Conservation (phyloP, 2,888 invertebrate genomes). For the Tortrix viridana region DNA sequence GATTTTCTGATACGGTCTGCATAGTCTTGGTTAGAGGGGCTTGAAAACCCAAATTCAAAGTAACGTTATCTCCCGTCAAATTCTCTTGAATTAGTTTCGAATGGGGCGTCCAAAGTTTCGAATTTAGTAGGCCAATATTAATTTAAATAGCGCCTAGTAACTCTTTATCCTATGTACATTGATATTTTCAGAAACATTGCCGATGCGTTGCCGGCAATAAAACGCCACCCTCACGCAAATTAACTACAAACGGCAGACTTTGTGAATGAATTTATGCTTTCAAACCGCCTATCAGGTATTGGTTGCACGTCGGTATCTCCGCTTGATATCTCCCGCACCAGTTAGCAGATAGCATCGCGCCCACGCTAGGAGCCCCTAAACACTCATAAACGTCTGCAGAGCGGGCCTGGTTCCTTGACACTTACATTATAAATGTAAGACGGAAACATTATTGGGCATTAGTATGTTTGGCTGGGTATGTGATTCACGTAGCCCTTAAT, state of each 20-base stretch:
- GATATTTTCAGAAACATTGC: too few relatives aligned
- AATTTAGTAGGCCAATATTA: too few relatives aligned
- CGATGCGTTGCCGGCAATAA: too few relatives aligned
- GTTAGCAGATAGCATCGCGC: conserved; percentile 56
- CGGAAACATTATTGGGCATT: conserved; percentile 65
- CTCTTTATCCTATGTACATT: too few relatives aligned
- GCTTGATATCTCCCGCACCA: conserved; percentile 27
- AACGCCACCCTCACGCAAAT: not conserved
- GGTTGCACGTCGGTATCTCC: conserved; percentile 30
- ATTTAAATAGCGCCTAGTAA: too few relatives aligned
- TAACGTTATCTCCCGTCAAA: too few relatives aligned
- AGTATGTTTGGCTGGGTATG: conserved; percentile 56
- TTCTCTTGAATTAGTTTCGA: too few relatives aligned
- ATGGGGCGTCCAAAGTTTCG: too few relatives aligned
- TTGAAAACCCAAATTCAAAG: too few relatives aligned
- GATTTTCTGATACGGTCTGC: too few relatives aligned
- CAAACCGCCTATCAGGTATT: conserved; percentile 12
- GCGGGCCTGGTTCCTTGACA: conserved; percentile 49
- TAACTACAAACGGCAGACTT: not conserved
- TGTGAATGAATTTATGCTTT: conserved; percentile 31
- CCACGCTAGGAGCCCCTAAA: conserved; percentile 56
- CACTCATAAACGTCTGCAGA: conserved; percentile 66
- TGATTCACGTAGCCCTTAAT: conserved; percentile 51
- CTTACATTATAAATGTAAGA: conserved; percentile 53
- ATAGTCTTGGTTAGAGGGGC: too few relatives aligned